Evolutionary conservation across 2,888 invertebrate genomes (phyloP).

Genomic region (Macaria notata): DNA sequence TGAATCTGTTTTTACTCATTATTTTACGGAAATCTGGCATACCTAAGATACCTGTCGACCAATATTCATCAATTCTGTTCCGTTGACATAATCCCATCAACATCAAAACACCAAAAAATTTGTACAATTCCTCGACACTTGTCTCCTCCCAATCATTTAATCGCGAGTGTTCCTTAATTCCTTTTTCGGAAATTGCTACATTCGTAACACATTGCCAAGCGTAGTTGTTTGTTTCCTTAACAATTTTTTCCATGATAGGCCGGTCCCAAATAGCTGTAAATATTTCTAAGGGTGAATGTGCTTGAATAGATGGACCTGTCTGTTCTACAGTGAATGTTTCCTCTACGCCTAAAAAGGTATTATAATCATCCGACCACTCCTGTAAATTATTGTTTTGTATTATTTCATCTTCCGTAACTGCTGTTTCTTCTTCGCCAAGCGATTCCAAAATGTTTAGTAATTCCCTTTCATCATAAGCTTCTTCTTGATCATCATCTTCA

Average conservation of each 20-base stretch:
- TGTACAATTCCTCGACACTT: slow-evolving; percentile 10
- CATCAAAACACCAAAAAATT: background rate
- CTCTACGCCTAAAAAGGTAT: slow-evolving; percentile 8
- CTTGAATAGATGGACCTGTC: background rate
- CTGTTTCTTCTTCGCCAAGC: background rate
- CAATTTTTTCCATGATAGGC: slow-evolving; percentile 16
- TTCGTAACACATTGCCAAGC: slow-evolving; percentile 21
- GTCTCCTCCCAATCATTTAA: slow-evolving; percentile 24
- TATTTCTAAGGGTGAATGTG: slow-evolving; percentile 10
- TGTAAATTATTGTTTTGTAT: slow-evolving; percentile 9
- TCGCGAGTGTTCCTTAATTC: slow-evolving; percentile 16
- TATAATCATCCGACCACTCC: background rate
- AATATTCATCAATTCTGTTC: slow-evolving; percentile 22
- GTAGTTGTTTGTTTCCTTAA: slow-evolving; percentile 22
- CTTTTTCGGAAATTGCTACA: slow-evolving; percentile 9
- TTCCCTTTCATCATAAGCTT: background rate
- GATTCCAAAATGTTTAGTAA: background rate
- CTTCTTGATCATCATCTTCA: background rate
- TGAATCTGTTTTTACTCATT: slow-evolving; percentile 20
- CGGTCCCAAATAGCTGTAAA: slow-evolving; percentile 18
- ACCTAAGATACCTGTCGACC: slow-evolving; percentile 20
- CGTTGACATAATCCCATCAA: background rate
- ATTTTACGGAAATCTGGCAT: slow-evolving; percentile 22
- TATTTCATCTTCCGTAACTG: background rate
- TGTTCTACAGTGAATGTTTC: slow-evolving; percentile 1